Evolutionary conservation across 1,140 invertebrate species (phyloP), one percentile per base, ranked within the genome.

Genomic region (Caenorhabditis tropicalis): DNA sequence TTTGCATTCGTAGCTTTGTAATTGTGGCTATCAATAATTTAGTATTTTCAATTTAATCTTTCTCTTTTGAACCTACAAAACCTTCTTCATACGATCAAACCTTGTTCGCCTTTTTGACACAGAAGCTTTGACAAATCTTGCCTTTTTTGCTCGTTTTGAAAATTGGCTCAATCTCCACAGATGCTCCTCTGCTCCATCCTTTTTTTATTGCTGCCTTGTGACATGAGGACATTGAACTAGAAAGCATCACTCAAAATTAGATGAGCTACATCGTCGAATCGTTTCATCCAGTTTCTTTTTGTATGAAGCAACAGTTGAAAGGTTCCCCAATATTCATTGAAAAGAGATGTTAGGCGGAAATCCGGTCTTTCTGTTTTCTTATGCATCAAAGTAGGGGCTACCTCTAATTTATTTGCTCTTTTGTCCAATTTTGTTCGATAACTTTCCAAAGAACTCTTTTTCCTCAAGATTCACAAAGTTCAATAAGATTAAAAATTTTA

Each of bases 191-290:
- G 6, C 33, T 74, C 3, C 16, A 3, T n/a, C 2, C 36, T 12
- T 21, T 43, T 74, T 43, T 74, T 74, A 43, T 74, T 21, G 1
- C 36, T 74, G 65, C 36, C 36, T 74, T 74, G 65, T 74, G 65
- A 74, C 65, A 74, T 21, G 24, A 74, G 65, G 65, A 74, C 65
- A 74, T 74, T 46, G 65, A 74, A 74, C 33, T 46, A n/a, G 36
- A 43, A 74, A 74, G 65, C 58, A 65, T 74, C 33, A 74, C 65
- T 74, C 65, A 74, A 74, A 74, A 74, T 74, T 74, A 74, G 65
- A 74, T 74, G 65, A 74, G 65, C 65, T 21, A 36, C 58, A 36
- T 36, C 10, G 21, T 27, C 24, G 36, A 21, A n/a, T 74, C 1
- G 12, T 36, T 12, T 29, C 21, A 29, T 29, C 10, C 27, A 2